Evolutionary conservation across 2,888 invertebrate genomes (phyloP).

Genomic region (Lottia gigantea): DNA sequence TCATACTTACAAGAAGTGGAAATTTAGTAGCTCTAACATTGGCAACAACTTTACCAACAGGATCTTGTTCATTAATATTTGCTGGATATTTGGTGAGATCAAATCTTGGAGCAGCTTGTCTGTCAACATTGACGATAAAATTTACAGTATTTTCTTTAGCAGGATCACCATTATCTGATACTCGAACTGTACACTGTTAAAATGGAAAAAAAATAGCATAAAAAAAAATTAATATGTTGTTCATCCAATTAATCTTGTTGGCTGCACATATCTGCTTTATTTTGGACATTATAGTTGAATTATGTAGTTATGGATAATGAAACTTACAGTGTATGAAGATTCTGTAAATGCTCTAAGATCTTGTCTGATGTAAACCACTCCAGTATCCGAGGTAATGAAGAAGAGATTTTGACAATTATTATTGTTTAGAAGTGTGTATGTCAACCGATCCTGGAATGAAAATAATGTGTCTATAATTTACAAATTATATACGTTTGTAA

Average conservation of each 20-base stretch:
- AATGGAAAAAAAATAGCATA: slow-evolving; percentile 8
- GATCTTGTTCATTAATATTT: slow-evolving; percentile 45
- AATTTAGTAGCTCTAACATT: slow-evolving; percentile 33
- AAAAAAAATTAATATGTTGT: neutral
- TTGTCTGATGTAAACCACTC: slow-evolving; percentile 22
- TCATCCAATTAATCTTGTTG: neutral
- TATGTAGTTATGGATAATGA: neutral
- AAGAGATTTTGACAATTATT: slow-evolving; percentile 34
- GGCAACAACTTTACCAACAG: slow-evolving; percentile 31
- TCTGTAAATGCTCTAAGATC: slow-evolving; percentile 18
- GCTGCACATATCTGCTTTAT: no score
- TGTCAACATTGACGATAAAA: slow-evolving; percentile 45
- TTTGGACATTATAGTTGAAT: no score
- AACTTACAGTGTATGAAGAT: slow-evolving; percentile 26
- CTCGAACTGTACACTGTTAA: slow-evolving; percentile 44
- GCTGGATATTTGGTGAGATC: slow-evolving; percentile 22
- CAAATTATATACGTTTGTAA: no score
- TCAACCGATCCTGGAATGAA: slow-evolving; percentile 46
- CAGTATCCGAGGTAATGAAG: slow-evolving; percentile 25
- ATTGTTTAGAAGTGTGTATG: slow-evolving; percentile 39
- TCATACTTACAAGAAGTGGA: slow-evolving; percentile 23
- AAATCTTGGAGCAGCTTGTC: slow-evolving; percentile 39
- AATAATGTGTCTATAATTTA: neutral
- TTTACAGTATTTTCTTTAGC: slow-evolving; percentile 38
- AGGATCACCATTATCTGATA: slow-evolving; percentile 54